Conservation (phyloP, 37 sponge, comb jelly and placozoan species). For the Spongilla lacustris region DNA sequence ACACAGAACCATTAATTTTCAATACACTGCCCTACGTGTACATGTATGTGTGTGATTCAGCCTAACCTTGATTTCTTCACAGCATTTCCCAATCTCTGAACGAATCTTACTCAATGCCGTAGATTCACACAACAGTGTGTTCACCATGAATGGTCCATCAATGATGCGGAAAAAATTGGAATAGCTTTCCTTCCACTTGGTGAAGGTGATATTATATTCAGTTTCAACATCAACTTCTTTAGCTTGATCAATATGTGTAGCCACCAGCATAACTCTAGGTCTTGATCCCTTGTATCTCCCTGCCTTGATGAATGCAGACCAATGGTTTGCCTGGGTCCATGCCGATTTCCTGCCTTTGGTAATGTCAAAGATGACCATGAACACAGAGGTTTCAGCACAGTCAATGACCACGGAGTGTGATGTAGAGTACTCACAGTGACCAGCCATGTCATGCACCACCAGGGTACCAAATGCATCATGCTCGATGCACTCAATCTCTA, state of each 20-base stretch:
- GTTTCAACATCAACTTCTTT: not conserved
- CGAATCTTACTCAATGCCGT: not conserved
- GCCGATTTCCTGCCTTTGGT: not conserved
- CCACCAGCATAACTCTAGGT: not conserved
- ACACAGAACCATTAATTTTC: too few relatives aligned
- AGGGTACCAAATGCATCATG: constrained; percentile 14
- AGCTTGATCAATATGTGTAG: not conserved
- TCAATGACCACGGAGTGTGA: constrained; percentile 27
- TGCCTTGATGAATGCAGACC: not conserved
- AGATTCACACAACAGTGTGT: not conserved
- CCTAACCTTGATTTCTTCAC: not conserved
- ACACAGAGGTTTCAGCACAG: not conserved
- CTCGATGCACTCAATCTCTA: not conserved
- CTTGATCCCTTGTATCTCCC: not conserved
- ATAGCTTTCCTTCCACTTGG: not conserved
- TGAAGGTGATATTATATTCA: not conserved
- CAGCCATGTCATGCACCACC: constrained; percentile 28
- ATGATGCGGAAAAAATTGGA: not conserved
- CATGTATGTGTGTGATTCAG: too few relatives aligned
- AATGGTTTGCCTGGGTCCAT: not conserved
- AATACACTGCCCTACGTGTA: too few relatives aligned
- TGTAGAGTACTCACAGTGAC: constrained; percentile 23
- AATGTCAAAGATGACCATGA: constrained; percentile 28
- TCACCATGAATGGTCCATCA: not conserved
- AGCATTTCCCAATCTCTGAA: not conserved